Percentiles rank a stretch among this genome's conserved stretches.
Evolutionary conservation across 2,113 vertebrate species (phyloP).

Genomic region (Odontesthes bonariensis): DNA sequence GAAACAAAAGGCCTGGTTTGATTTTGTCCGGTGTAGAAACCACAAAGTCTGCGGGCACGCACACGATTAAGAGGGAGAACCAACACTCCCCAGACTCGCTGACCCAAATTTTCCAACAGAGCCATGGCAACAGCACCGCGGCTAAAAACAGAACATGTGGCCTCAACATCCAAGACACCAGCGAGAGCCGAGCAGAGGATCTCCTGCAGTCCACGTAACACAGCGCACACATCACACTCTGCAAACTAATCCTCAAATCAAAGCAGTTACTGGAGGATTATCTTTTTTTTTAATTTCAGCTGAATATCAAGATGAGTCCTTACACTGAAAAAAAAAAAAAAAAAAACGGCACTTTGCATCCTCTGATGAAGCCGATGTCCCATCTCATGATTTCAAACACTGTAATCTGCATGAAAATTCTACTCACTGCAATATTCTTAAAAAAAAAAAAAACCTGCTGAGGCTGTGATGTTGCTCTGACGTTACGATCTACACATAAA

Average conservation of each 20-base stretch:
- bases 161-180: neutral
- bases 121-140: slow-evolving; percentile 25
- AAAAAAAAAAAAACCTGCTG: neutral
- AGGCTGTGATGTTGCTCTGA: neutral
- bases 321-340: no score
- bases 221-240: no score
- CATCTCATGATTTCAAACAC: neutral
- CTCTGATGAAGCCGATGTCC: no score
- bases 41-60: neutral
- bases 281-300: no score
- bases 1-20: neutral
- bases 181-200: neutral
- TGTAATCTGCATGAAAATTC: neutral
- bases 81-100: neutral
- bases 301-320: no score
- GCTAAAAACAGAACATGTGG: slow-evolving; percentile 5
- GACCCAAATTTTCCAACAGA: slow-evolving; percentile 11
- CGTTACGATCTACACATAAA: neutral
- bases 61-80: neutral
- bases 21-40: neutral
- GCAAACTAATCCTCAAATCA: no score
- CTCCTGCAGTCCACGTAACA: neutral
- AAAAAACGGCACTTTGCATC: no score
- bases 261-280: no score
- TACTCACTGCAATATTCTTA: no score